Conservation (phyloP, 1,140 invertebrate genomes). For the Geopemphigus sp. region DNA sequence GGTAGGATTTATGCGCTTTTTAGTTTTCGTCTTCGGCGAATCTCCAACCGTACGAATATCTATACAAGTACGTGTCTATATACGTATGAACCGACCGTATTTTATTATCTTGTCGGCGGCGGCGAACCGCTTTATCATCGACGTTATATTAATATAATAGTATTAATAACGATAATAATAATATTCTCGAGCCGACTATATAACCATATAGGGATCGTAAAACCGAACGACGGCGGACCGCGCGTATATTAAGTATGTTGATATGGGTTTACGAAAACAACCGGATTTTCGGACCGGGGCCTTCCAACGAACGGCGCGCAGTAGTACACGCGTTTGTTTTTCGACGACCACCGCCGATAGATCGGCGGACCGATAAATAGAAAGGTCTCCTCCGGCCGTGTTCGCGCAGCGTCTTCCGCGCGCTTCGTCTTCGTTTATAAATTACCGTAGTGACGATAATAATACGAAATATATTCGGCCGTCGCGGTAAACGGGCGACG, state of each 20-base stretch:
- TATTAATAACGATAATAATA: not conserved
- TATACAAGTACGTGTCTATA: too few relatives aligned
- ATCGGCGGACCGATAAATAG: too few relatives aligned
- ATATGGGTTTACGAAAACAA: not conserved
- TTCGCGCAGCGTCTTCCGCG: too few relatives aligned
- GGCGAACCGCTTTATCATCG: not conserved
- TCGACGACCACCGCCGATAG: too few relatives aligned
- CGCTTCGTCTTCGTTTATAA: not conserved
- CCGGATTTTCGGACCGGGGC: not conserved
- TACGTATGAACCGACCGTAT: not conserved
- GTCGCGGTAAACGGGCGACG: not conserved
- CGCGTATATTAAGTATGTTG: too few relatives aligned
- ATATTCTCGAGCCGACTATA: not conserved
- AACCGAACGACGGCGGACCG: slow-evolving; percentile 3
- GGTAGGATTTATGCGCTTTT: too few relatives aligned
- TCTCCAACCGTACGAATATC: too few relatives aligned
- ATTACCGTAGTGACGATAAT: not conserved
- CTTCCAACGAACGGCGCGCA: not conserved
- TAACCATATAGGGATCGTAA: not conserved
- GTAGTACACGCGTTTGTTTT: not conserved
- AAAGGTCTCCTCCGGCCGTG: too few relatives aligned
- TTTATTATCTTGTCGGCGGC: slow-evolving; percentile 6
- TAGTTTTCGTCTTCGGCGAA: not conserved
- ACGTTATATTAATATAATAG: not conserved
- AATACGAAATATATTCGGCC: not conserved